Evolutionary conservation across 1,140 invertebrate genomes (phyloP).

Genomic region (Microplitis mediator): DNA sequence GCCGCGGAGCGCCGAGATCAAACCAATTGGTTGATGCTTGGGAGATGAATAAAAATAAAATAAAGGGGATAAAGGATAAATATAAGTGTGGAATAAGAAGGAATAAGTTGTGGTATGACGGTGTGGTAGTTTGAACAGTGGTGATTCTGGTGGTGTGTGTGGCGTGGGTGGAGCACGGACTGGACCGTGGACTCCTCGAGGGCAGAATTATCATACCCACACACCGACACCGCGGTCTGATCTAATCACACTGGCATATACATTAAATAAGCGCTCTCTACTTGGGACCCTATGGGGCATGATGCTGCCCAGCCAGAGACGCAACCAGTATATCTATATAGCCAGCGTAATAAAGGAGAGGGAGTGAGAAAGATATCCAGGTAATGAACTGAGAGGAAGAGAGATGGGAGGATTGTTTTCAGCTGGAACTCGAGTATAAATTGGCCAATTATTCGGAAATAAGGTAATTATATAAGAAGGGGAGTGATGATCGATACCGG

Average conservation of each 20-base stretch:
- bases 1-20: slow-evolving; percentile 14
- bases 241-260: slow-evolving; percentile 63
- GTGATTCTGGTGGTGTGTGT: slow-evolving; percentile 45
- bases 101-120: slow-evolving; percentile 1
- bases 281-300: slow-evolving; percentile 54
- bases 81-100: neutral
- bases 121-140: neutral
- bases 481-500: slow-evolving; percentile 57
- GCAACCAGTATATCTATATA: too few species aligned
- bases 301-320: slow-evolving; percentile 20
- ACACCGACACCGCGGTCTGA: slow-evolving; percentile 50
- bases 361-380: slow-evolving; percentile 1
- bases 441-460: slow-evolving; percentile 64
- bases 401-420: slow-evolving; percentile 57
- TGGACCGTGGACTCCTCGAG: slow-evolving; percentile 53
- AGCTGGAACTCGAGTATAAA: slow-evolving; percentile 63
- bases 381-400: slow-evolving; percentile 28
- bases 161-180: slow-evolving; percentile 56
- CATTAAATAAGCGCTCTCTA: slow-evolving; percentile 62
- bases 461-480: slow-evolving; percentile 63
- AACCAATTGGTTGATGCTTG: slow-evolving; percentile 26
- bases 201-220: slow-evolving; percentile 63
- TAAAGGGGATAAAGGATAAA: slow-evolving; percentile 23
- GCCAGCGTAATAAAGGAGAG: slow-evolving; percentile 15
- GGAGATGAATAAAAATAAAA: slow-evolving; percentile 26